Conservation (phyloP, 2,888 invertebrate species). For the Steinernema carpocapsae region DNA sequence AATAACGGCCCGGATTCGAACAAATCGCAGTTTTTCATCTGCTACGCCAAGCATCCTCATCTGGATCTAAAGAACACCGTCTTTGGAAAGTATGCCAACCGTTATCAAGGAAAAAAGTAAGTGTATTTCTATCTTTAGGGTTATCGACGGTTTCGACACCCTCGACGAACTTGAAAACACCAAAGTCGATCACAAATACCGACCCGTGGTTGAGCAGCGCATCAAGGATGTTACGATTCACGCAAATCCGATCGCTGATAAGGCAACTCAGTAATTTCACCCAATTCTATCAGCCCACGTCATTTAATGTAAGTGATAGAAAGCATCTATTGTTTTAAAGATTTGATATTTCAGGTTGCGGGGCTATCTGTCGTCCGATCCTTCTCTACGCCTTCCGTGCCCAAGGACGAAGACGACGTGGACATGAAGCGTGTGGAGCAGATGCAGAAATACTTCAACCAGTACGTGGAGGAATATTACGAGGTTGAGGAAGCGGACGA, state of each 20-base stretch:
- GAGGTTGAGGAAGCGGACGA: slow-evolving; percentile 35
- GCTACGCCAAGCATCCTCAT: slow-evolving; percentile 90
- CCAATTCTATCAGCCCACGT: background rate
- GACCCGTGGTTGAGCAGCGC: slow-evolving; percentile 83
- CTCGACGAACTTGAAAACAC: slow-evolving; percentile 94
- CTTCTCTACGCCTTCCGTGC: slow-evolving; percentile 12
- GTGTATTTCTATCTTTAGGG: no score
- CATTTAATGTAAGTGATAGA: slow-evolving; percentile 2
- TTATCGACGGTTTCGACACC: slow-evolving; percentile 94
- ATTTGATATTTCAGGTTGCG: background rate
- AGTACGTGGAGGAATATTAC: slow-evolving; percentile 46
- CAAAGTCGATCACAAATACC: slow-evolving; percentile 89
- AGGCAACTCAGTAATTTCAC: slow-evolving; percentile 23
- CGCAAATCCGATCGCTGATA: slow-evolving; percentile 88
- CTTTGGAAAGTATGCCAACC: slow-evolving; percentile 89
- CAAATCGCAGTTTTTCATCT: slow-evolving; percentile 95
- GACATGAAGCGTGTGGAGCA: slow-evolving; percentile 33
- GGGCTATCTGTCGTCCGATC: background rate
- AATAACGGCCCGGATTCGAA: slow-evolving; percentile 98
- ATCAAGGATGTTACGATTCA: slow-evolving; percentile 91
- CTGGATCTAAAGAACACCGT: slow-evolving; percentile 94
- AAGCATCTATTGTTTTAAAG: background rate
- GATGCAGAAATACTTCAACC: slow-evolving; percentile 41
- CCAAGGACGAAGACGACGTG: background rate
- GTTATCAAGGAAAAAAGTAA: no score